Evolutionary conservation across 2,113 vertebrate genomes (phyloP).

Genomic region (Rostratula benghalensis): DNA sequence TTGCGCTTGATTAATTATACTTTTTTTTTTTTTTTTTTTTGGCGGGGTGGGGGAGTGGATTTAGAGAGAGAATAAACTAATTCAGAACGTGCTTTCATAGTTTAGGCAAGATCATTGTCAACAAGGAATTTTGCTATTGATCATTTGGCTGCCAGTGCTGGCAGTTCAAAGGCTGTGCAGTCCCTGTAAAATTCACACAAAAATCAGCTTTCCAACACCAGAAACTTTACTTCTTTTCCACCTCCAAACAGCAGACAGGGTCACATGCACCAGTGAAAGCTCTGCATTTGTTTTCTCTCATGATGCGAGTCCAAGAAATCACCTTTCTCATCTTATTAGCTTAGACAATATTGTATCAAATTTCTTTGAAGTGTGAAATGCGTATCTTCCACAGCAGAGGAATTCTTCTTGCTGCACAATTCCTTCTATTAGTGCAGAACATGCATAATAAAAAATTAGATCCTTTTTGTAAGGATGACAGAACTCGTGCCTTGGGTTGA

Average conservation of each 20-base stretch:
- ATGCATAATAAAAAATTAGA: neutral
- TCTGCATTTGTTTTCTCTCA: neutral
- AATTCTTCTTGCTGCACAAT: neutral
- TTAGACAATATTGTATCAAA: neutral
- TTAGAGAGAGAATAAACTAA: neutral
- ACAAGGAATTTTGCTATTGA: neutral
- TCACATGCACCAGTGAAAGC: neutral
- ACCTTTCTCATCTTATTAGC: neutral
- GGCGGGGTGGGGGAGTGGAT: no score
- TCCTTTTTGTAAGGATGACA: neutral
- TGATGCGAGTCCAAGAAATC: neutral
- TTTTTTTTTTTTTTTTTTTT: no score
- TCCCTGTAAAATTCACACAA: neutral
- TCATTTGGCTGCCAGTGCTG: neutral
- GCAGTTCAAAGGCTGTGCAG: neutral
- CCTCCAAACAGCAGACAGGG: neutral
- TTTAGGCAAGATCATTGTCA: neutral
- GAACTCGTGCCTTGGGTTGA: neutral
- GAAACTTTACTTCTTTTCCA: neutral
- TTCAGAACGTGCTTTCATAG: neutral
- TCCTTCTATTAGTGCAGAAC: neutral
- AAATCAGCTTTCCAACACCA: neutral
- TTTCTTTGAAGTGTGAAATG: neutral
- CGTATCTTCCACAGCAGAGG: neutral
- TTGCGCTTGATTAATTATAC: neutral